Percentiles rank a stretch among this genome's conserved stretches.
Conservation (phyloP, 2,113 vertebrate genomes). For the Epinephelus cyanopodus region DNA sequence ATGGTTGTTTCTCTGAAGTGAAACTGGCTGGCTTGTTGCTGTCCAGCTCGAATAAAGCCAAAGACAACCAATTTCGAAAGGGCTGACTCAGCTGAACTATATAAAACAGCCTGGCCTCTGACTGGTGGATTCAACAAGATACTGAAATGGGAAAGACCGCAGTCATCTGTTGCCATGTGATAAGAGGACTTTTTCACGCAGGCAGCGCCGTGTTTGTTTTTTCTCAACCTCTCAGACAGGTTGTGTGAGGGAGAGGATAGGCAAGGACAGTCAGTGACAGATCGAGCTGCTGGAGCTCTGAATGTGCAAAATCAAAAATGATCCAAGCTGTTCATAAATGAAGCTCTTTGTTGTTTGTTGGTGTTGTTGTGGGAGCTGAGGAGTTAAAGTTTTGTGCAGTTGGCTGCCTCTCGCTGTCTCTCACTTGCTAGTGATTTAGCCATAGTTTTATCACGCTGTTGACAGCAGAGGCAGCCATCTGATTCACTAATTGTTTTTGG, state of each 20-base stretch:
- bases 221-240: not conserved
- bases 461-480: slow-evolving; percentile 1
- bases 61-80: slow-evolving; percentile 40
- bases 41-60: slow-evolving; percentile 53
- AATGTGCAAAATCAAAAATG: not conserved
- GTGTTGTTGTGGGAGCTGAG: not conserved
- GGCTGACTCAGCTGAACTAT: slow-evolving; percentile 73
- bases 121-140: slow-evolving; percentile 60
- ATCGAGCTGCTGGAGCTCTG: not conserved
- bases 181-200: slow-evolving; percentile 64
- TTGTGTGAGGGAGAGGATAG: not conserved
- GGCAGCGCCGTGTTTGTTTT: slow-evolving; percentile 29
- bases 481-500: not conserved
- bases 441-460: slow-evolving; percentile 1
- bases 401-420: not conserved
- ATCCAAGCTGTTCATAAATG: not conserved
- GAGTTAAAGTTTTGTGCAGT: not conserved
- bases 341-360: not conserved
- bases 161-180: slow-evolving; percentile 78
- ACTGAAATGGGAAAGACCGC: slow-evolving; percentile 37
- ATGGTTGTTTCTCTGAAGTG: slow-evolving; percentile 23
- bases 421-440: not conserved
- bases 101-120: slow-evolving; percentile 47
- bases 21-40: slow-evolving; percentile 5
- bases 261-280: not conserved